Evolutionary conservation across 2,888 invertebrate species (phyloP).

Genomic region (Ophion slaviceki): DNA sequence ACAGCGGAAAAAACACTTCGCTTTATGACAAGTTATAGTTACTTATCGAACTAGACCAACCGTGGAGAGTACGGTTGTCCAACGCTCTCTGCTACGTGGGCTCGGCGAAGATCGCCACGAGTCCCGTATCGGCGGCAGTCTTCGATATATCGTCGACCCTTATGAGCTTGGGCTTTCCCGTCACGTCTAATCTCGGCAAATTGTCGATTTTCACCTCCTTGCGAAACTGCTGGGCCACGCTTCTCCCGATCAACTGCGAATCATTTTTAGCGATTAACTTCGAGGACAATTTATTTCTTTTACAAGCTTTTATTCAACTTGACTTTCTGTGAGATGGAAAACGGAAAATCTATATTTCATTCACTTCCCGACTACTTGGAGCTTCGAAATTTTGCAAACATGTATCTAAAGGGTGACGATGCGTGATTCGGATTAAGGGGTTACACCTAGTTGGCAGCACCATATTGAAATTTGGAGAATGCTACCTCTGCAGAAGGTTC

Average conservation of each 20-base stretch:
- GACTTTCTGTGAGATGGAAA: too few species aligned
- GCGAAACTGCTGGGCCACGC: constrained; percentile 94
- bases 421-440: too few species aligned
- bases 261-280: constrained; percentile 8
- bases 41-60: constrained; percentile 76
- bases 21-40: constrained; percentile 76
- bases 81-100: constrained; percentile 80
- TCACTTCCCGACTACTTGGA: too few species aligned
- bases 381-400: too few species aligned
- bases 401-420: too few species aligned
- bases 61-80: constrained; percentile 71
- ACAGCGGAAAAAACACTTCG: neutral
- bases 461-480: too few species aligned
- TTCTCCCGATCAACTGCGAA: constrained; percentile 90
- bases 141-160: constrained; percentile 80
- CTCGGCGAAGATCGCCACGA: constrained; percentile 81
- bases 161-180: constrained; percentile 76
- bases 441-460: too few species aligned
- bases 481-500: too few species aligned
- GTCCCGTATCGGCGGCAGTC: constrained; percentile 77
- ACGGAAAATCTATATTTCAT: too few species aligned
- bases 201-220: constrained; percentile 94
- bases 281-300: neutral
- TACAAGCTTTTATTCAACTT: too few species aligned
- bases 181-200: constrained; percentile 89